Evolutionary conservation across 2,797 vertebrate species (phyloP).

Genomic region (Acipenser oxyrinchus): DNA sequence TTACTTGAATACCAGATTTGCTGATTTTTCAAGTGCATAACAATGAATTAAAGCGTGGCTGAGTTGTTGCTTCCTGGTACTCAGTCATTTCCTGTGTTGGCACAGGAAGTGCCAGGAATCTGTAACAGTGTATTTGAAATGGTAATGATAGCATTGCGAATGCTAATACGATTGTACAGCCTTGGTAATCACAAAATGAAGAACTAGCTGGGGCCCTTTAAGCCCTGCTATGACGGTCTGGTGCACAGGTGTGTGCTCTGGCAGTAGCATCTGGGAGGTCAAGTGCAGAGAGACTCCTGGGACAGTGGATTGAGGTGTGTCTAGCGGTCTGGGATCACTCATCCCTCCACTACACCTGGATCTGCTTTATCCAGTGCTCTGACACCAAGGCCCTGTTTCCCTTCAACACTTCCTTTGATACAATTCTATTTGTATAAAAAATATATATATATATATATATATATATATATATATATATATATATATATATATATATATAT

Average conservation of each 20-base stretch:
- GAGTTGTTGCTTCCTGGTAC: no score
- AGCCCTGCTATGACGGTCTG: background rate
- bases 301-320: constrained; percentile 13
- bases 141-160: no score
- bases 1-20: no score
- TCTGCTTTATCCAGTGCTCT: constrained; percentile 36
- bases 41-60: no score
- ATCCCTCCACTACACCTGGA: constrained; percentile 57
- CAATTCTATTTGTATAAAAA: constrained; percentile 27
- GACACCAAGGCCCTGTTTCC: constrained; percentile 32
- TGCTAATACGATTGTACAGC: background rate
- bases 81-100: no score
- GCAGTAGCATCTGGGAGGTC: background rate
- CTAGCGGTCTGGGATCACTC: constrained; percentile 51
- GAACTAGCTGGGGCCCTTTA: background rate
- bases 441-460: constrained; percentile 12
- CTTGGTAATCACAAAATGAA: background rate
- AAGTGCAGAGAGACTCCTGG: background rate
- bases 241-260: constrained; percentile 1
- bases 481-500: no score
- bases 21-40: no score
- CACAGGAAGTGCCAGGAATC: no score
- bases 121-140: no score
- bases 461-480: no score
- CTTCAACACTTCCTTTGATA: constrained; percentile 37